Percentiles rank a stretch among this genome's conserved stretches.
These are phyloP conservation scores for Synanthedon vespiformis DNA, from an alignment of 2,888 invertebrate species.

Conservation along the genomic window DNA sequence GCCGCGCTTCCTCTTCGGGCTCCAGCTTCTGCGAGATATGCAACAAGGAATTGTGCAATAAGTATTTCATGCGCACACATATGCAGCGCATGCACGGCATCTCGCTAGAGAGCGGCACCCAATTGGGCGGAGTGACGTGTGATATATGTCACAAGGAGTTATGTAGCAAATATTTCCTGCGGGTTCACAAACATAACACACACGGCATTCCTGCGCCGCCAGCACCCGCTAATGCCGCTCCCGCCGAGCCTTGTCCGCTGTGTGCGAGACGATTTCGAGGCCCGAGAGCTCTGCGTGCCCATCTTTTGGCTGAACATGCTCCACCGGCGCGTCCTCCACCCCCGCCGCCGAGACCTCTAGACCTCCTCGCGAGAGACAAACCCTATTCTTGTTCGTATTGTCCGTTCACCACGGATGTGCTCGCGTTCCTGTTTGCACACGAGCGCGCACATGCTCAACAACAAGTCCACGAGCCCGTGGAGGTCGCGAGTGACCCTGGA, in stretches of 20 bases:
- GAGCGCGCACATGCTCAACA: slow-evolving; percentile 82
- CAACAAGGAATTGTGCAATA: slow-evolving; percentile 98
- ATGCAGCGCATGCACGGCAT: slow-evolving; percentile 99
- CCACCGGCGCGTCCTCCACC: slow-evolving; percentile 56
- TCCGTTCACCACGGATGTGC: slow-evolving; percentile 88
- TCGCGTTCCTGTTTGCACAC: slow-evolving; percentile 92
- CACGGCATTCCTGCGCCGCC: slow-evolving; percentile 95
- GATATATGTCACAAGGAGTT: slow-evolving; percentile 98
- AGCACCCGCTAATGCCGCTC: slow-evolving; percentile 62
- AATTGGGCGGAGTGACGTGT: slow-evolving; percentile 93
- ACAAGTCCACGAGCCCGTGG: slow-evolving; percentile 31
- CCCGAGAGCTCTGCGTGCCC: slow-evolving; percentile 88
- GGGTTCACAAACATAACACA: slow-evolving; percentile 97
- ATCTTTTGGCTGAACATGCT: slow-evolving; percentile 88
- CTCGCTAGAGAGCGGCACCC: slow-evolving; percentile 91
- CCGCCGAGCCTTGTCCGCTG: slow-evolving; percentile 76
- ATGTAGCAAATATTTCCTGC: slow-evolving; percentile 96
- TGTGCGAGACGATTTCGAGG: slow-evolving; percentile 90
- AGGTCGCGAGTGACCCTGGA: slow-evolving; percentile 26
- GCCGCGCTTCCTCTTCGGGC: slow-evolving; percentile 72
- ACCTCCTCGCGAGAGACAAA: slow-evolving; percentile 72
- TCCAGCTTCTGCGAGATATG: slow-evolving; percentile 97
- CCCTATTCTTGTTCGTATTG: slow-evolving; percentile 92
- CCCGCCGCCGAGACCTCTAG: slow-evolving; percentile 64
- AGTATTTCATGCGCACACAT: slow-evolving; percentile 99